Base-by-base conservation (phyloP, 2,888 invertebrate genomes). In the Monoplex corrugatus region DNA sequence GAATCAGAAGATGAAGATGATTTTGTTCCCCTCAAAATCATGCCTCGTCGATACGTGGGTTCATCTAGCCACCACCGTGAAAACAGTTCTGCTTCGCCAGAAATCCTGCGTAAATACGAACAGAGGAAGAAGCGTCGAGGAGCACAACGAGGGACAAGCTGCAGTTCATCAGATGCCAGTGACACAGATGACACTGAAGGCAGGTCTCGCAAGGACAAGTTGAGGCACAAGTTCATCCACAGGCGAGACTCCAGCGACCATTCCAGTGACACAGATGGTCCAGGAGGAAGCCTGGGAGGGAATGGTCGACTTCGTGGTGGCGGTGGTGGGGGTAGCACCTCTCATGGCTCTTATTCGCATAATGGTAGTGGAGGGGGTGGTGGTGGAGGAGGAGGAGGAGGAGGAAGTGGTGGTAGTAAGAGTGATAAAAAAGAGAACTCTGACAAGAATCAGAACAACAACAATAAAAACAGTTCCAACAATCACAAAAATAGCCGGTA, bases 131-230 rank as follows among this genome's bases (percentile, higher is more conserved):
- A 97, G 96, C 97, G 97, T 93, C 91, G 93, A 44, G 93, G 94
- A 16, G 97, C 97, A 92, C 97, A 97, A 93, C 92, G 94, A 75
- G 98, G 95, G 19, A 95, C 98, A 8, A 98, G 98, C 88, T 98
- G 98, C 95, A 98, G 98, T 93, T 98, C 98, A 87, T 98, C 98
- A 0, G 99, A 99, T 96, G 98, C 99, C 10, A 98, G 98, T 90
- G 98, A 98, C 95, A 97, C 96, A 57, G 97, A 97, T 90, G 98
- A 96, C 68, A 94, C 95, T 2, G 95, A 95, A 75, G 94, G 93
- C 10, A 91, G 95, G 43, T 94, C 94, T 28, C 90, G 95, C n/a
- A 95, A 95, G 89, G 94, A 95, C 90, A 95, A 95, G 90, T 93
- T 94, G 38, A 94, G 95, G 90, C 94, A 94, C 84, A 94, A 94